Evolutionary conservation across 2,797 vertebrate species (phyloP), one percentile per base, ranked within the genome.

Genomic region (Hippocampus kuda): DNA sequence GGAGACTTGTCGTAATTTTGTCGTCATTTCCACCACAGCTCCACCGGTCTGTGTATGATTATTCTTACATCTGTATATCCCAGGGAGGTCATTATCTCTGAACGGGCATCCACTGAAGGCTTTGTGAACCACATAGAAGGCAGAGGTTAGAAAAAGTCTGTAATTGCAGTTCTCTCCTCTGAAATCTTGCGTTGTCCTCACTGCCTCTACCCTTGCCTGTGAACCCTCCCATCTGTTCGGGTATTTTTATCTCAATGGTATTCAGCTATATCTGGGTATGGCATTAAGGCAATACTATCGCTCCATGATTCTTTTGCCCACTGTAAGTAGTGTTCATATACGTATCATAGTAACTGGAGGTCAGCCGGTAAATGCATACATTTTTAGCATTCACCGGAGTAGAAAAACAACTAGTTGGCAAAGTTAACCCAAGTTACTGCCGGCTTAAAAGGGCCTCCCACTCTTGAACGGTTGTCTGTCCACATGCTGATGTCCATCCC

Each of bases 181-280:
- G 64, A 87, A 86, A 84, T 85, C 73, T 84, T 75, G 64, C 79
- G 76, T 83, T 79, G 70, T 62, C 77, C 81, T 79, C 34, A 70
- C 79, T 79, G 75, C 78, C 70, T 67, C 78, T 70, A 61, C 72
- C 72, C 65, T 73, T 71, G 73, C 83, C 76, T 82, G 80, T 78
- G 85, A 83, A 84, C 84, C 77, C 77, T 82, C 81, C 87, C 87
- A 87, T 88, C 85, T 87, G 84, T 82, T 82, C 79, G 80, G 81
- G 74, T 91, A 89, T 89, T 90, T 91, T 85, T 89, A 86, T 82
- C 88, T 75, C 72, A 72, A 77, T 83, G 79, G 75, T 86, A 85
- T 88, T 84, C 82, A 75, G 84, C 83, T 89, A 86, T 88, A 88
- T 89, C 84, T 82, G 86, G 86, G 84, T 79, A 77, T 84, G 81